These are phyloP conservation scores for Xiphophorus hellerii DNA, from an alignment of 2,113 vertebrate species.

Conservation along the genomic window DNA sequence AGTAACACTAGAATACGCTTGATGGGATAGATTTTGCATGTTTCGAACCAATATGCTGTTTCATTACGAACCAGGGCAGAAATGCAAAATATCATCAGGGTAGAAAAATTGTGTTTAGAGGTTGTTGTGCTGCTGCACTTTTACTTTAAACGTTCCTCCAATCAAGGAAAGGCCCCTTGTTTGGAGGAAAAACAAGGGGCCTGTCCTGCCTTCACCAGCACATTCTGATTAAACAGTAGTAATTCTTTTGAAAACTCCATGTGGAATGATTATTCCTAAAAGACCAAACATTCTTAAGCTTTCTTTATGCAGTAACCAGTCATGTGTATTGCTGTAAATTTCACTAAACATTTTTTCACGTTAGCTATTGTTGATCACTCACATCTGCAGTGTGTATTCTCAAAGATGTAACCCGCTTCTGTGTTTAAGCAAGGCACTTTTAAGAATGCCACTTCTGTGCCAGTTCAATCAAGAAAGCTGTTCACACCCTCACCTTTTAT, in stretches of 20 bases:
- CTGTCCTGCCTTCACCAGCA: not conserved
- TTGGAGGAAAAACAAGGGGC: too few species aligned
- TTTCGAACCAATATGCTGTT: constrained; percentile 3
- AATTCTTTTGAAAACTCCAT: not conserved
- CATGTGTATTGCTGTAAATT: not conserved
- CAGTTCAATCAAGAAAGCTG: not conserved
- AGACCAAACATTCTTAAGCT: not conserved
- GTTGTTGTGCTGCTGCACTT: not conserved
- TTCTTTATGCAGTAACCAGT: not conserved
- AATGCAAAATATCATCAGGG: not conserved
- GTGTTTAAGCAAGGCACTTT: not conserved
- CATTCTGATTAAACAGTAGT: not conserved
- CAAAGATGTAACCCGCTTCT: not conserved
- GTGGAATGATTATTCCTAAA: not conserved
- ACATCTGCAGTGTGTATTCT: too few species aligned
- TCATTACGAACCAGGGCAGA: not conserved
- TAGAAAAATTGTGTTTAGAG: not conserved
- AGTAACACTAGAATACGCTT: constrained; percentile 19
- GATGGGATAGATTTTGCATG: constrained; percentile 12
- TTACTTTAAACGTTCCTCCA: not conserved
- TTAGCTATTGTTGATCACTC: not conserved
- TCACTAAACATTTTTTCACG: not conserved
- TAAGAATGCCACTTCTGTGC: not conserved
- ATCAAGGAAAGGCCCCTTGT: not conserved
- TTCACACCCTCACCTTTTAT: too few species aligned